Base-by-base conservation (phyloP, 2,888 invertebrate genomes). In the Teleiodes luculella region DNA sequence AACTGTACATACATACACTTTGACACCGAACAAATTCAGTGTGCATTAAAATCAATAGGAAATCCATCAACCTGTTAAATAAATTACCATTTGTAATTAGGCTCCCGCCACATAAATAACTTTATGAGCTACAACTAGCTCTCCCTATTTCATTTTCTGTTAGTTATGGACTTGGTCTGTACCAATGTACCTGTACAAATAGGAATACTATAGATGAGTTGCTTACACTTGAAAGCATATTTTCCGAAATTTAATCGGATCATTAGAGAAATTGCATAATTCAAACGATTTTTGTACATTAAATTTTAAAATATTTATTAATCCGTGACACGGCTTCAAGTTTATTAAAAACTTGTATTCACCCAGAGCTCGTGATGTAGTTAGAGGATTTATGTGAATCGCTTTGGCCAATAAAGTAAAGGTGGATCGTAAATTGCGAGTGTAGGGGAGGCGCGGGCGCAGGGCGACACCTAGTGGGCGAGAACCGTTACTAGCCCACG, bases 391-490 rank as follows among this genome's bases (percentile, higher is more conserved):
- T 87, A 87, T 86, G 83, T 74, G 83, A 82, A 80, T 81, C 72
- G 76, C 74, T 82, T 78, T 78, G 75, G 73, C 78, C 83, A 85
- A 87, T 87, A 86, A 87, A 86, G 82, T 81, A 86, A 76, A 78
- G 78, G 77, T 73, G 85, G 76, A 80, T 84, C 86, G 82, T 88
- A 87, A 87, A 87, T 86, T 78, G 78, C 71, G 57, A 75, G 65
- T 68, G 69, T 70, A 30, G 72, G 80, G 81, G 80, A 72, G 71
- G 71, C 68, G 70, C 69, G 64, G 68, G 65, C 68, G 46, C 48
- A 24, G n/a, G n/a, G 80, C 80, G 86, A 86, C 87, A 85, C 85
- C 83, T 80, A 71, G 87, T 85, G 86, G 85, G 86, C 83, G 82
- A 76, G 71, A 78, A 78, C 86, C 86, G 86, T 86, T 86, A 86